Evolutionary conservation across 92 coral and sea anemone genomes (phyloP).

Genomic region (Muricea muricata): DNA sequence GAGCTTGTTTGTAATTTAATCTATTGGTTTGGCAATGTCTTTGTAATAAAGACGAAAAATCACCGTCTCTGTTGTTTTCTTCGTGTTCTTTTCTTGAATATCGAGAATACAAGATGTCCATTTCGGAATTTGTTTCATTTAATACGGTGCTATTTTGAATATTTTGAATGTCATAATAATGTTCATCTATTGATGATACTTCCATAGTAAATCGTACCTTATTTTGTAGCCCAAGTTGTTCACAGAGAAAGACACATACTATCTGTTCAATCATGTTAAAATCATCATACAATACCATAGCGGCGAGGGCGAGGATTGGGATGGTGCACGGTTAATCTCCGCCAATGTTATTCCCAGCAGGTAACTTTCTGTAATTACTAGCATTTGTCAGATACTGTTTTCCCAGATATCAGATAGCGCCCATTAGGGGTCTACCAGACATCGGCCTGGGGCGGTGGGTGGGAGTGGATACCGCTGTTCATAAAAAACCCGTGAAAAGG

Average conservation of each 20-base stretch:
- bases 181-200: slow-evolving; percentile 28
- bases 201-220: slow-evolving; percentile 20
- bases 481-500: too few species aligned
- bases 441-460: too few species aligned
- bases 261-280: slow-evolving; percentile 90
- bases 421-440: too few species aligned
- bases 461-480: too few species aligned
- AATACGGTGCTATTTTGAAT: neutral
- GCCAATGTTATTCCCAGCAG: slow-evolving; percentile 82
- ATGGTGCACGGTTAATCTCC: slow-evolving; percentile 89
- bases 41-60: too few species aligned
- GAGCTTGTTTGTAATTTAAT: too few species aligned
- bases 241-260: slow-evolving; percentile 68
- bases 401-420: too few species aligned
- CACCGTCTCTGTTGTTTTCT: too few species aligned
- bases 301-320: slow-evolving; percentile 89
- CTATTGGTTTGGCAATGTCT: too few species aligned
- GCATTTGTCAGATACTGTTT: too few species aligned
- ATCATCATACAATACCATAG: slow-evolving; percentile 78
- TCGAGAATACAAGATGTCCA: neutral
- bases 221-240: slow-evolving; percentile 25
- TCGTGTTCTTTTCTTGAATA: too few species aligned
- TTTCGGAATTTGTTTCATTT: neutral
- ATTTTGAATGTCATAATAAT: neutral
- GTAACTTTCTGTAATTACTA: slow-evolving; percentile 13